These are phyloP conservation scores for Baccha elongata DNA, from an alignment of 2,888 invertebrate genomes.

Conservation along the genomic window DNA sequence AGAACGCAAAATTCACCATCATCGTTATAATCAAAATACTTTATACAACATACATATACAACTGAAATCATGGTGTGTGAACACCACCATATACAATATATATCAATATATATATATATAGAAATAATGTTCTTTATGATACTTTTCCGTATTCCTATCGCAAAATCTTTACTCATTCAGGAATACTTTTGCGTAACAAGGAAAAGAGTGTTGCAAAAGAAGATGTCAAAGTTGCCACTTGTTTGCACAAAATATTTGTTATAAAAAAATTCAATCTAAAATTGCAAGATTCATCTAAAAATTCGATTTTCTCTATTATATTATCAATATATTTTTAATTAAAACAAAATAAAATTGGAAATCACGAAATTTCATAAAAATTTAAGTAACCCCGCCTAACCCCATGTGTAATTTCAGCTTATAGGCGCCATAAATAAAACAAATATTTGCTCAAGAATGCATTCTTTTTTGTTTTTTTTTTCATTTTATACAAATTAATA, in stretches of 20 bases:
- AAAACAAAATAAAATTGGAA: too few species aligned
- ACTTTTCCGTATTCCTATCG: conserved; percentile 9
- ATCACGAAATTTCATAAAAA: too few species aligned
- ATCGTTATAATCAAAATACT: neutral
- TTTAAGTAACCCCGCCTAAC: too few species aligned
- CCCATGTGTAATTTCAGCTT: too few species aligned
- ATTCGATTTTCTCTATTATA: too few species aligned
- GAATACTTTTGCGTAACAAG: conserved; percentile 8
- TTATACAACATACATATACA: neutral
- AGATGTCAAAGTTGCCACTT: conserved; percentile 2
- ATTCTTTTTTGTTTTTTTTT: too few species aligned
- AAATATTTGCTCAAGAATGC: too few species aligned
- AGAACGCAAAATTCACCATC: conserved; percentile 2
- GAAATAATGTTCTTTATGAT: conserved; percentile 10
- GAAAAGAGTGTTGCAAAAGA: conserved; percentile 1
- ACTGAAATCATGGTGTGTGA: neutral
- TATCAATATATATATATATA: neutral
- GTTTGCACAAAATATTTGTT: neutral
- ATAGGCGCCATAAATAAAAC: too few species aligned
- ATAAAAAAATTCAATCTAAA: too few species aligned
- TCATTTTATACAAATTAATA: too few species aligned
- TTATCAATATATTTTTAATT: too few species aligned
- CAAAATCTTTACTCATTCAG: conserved; percentile 26
- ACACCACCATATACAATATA: neutral
- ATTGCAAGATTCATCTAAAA: too few species aligned